Conservation (phyloP, 1,140 invertebrate species). For the Sycophila sp. region DNA sequence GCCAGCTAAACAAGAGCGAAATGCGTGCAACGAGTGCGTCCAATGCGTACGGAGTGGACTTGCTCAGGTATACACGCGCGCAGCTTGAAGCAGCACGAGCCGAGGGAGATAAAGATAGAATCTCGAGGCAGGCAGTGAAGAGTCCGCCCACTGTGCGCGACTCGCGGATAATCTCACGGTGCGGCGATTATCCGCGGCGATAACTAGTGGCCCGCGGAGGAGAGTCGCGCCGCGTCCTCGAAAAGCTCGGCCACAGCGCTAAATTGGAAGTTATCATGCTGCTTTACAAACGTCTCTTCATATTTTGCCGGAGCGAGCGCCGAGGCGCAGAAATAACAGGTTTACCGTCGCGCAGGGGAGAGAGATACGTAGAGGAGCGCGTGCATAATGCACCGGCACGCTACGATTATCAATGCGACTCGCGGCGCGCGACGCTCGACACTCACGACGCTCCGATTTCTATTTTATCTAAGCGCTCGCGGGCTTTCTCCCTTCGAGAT, state of each 20-base stretch:
- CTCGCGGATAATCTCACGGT: slow-evolving; percentile 24
- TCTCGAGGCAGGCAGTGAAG: slow-evolving; percentile 40
- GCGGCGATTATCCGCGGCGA: slow-evolving; percentile 34
- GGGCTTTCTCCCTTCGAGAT: no score
- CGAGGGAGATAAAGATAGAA: slow-evolving; percentile 37
- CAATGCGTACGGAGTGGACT: no score
- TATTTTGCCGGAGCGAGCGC: neutral
- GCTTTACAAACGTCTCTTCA: slow-evolving; percentile 28
- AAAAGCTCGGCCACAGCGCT: slow-evolving; percentile 16
- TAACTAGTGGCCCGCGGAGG: neutral
- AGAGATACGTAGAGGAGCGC: no score
- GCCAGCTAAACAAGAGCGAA: no score
- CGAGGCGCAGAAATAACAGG: slow-evolving; percentile 32
- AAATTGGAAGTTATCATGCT: slow-evolving; percentile 30
- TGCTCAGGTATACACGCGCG: no score
- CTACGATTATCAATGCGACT: slow-evolving; percentile 23
- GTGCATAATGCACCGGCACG: neutral
- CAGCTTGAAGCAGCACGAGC: neutral
- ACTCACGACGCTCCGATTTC: no score
- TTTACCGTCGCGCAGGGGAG: neutral
- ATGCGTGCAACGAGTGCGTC: no score
- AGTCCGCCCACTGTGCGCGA: slow-evolving; percentile 43
- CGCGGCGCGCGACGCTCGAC: no score
- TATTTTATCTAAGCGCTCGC: no score
- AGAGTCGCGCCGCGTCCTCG: slow-evolving; percentile 20